Conservation (phyloP, 2,113 vertebrate species). For the Euleptes europaea region DNA sequence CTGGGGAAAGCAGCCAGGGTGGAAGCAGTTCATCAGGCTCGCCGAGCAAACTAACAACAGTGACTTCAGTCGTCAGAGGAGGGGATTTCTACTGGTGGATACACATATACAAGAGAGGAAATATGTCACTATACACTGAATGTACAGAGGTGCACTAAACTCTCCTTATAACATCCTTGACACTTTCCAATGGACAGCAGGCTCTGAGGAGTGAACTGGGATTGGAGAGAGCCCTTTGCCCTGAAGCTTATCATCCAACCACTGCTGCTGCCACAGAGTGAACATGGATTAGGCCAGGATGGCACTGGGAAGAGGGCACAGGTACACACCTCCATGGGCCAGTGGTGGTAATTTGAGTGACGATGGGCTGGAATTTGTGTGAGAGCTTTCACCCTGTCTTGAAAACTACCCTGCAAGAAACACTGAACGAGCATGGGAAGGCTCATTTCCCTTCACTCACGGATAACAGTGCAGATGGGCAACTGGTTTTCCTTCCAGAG, state of each 20-base stretch:
- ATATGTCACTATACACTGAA: no score
- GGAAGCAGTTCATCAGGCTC: not conserved
- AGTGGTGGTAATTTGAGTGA: not conserved
- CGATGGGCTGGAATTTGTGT: not conserved
- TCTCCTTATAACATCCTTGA: not conserved
- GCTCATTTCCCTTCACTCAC: no score
- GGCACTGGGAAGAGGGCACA: not conserved
- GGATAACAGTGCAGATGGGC: not conserved
- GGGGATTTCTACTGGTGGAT: not conserved
- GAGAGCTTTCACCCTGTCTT: not conserved
- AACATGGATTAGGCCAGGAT: not conserved
- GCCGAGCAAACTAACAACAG: not conserved
- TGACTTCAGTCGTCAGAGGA: not conserved
- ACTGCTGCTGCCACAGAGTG: not conserved
- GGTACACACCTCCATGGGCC: not conserved
- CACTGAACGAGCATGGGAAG: not conserved
- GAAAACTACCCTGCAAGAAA: not conserved
- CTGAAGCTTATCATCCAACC: not conserved
- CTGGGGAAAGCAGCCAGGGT: not conserved
- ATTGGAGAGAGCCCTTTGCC: not conserved
- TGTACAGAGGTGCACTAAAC: no score
- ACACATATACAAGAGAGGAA: not conserved
- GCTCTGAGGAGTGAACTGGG: not conserved
- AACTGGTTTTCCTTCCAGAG: no score
- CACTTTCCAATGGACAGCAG: not conserved